Percentiles rank a stretch among this genome's conserved stretches.
phyloP scores from a whole-genome alignment of 2,888 invertebrate genomes.

The Phytoseiulus persimilis region DNA sequence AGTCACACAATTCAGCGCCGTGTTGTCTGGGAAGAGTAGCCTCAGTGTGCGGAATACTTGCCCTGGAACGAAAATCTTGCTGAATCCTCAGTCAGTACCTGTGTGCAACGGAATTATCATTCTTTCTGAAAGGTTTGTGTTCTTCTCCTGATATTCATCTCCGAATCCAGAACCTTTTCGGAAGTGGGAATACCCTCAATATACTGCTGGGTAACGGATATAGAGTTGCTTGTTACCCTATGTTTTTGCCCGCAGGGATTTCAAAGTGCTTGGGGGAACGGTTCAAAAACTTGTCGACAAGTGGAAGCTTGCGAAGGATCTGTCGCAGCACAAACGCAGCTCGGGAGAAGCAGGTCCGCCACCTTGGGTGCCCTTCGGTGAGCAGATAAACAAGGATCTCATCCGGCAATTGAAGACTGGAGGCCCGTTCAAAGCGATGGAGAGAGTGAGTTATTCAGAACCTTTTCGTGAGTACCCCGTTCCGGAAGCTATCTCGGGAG shows the following conservation, averaged over 20 bases:
- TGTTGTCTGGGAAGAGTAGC: conserved; percentile 11
- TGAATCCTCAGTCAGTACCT: conserved; percentile 56
- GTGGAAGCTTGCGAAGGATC: conserved; percentile 64
- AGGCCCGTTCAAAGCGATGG: conserved; percentile 34
- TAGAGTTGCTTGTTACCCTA: too few species aligned
- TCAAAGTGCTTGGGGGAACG: conserved; percentile 71
- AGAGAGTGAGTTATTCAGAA: neutral
- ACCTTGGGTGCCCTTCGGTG: conserved; percentile 84
- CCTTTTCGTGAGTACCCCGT: neutral
- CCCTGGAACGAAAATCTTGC: conserved; percentile 73
- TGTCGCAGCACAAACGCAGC: conserved; percentile 50
- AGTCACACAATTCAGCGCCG: conserved; percentile 16
- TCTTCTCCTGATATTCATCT: neutral
- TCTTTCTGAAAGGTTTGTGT: conserved; percentile 22
- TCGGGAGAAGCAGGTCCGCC: conserved; percentile 67
- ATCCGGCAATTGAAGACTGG: conserved; percentile 20
- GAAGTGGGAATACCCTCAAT: neutral
- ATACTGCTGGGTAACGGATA: too few species aligned
- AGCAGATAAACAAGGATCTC: conserved; percentile 54
- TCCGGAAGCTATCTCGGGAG: neutral
- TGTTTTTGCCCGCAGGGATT: conserved; percentile 54
- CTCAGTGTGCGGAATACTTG: conserved; percentile 58
- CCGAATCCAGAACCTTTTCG: too few species aligned
- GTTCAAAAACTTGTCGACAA: conserved; percentile 74
- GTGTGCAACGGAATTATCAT: conserved; percentile 67